Base-by-base conservation (phyloP, 1,140 invertebrate genomes). In the Neodiprion virginianus region DNA sequence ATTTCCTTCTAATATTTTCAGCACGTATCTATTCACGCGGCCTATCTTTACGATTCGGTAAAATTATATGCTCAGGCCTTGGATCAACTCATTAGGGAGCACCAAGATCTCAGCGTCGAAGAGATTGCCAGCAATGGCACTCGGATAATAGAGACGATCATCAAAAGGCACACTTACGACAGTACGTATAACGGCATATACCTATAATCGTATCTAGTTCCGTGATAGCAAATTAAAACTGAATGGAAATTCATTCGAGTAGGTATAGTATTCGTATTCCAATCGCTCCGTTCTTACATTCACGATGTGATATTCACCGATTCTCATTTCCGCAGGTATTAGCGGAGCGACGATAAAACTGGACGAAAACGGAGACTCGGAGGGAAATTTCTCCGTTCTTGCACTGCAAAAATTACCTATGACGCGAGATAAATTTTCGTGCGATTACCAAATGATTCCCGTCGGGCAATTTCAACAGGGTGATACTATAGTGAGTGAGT, bases 31-130 rank as follows among this genome's bases (percentile, higher is more conserved):
- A 95, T 98, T 71, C 97, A 97, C 85, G 98, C 98, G 12, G 96
- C 97, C 1, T 98, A 99, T 88, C 89, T 99, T 61, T 99, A 98
- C 86, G 98, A 99, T 89, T 96, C 97, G 1, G 95, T 99, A 0
- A 94, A 94, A 82, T 86, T 99, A 0, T 99, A 99, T 85, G 96
- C 97, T 1, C 90, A 90, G 76, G 96, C 97, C 1, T 89, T 99
- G 66, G 90, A 97, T 79, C 90, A 93, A 77, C 85, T 97, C 14
- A 85, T 98, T 61, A 86, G 83, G 47, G 89, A 93, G 77, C 89
- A 91, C 61, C 85, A 90, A 10, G 86, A 93, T 72, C 86, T 90
- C 67, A 87, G 92, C 78, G 87, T 98, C 80, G 89, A 92, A 76
- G 90, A 93, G 83, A 92, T 95, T 69, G 94, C 93, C 0, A 92